Conservation (phyloP, 2,797 vertebrate species). For the Catostomus latipinnis region DNA sequence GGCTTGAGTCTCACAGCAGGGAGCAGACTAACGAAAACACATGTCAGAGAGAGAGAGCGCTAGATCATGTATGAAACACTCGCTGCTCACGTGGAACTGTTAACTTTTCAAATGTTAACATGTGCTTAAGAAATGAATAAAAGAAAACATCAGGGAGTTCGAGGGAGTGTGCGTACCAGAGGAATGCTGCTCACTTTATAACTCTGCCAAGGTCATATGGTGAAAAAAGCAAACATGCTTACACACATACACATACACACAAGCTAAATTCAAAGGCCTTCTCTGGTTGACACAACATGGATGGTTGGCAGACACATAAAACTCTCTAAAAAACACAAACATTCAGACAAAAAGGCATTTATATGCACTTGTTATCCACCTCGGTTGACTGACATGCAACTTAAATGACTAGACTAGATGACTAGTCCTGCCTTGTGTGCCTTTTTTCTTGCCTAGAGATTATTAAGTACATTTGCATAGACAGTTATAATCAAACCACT, state of each 20-base stretch:
- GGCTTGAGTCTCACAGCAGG: not conserved
- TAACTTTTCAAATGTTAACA: not conserved
- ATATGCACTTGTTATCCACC: not conserved
- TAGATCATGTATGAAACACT: constrained; percentile 4
- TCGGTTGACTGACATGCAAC: not conserved
- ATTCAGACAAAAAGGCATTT: not conserved
- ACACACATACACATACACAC: not conserved
- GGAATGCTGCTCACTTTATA: not conserved
- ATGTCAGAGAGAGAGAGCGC: not conserved
- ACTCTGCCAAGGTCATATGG: constrained; percentile 9
- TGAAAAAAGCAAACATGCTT: constrained; percentile 15
- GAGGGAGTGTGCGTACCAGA: not conserved
- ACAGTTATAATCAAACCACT: no score
- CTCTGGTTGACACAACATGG: constrained; percentile 11
- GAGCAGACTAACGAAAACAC: constrained; percentile 33
- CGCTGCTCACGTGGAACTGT: constrained; percentile 5
- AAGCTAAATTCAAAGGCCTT: constrained; percentile 2
- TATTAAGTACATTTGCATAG: no score
- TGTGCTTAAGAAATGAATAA: constrained; percentile 13
- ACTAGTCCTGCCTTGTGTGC: no score
- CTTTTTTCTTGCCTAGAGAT: no score
- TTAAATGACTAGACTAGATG: not conserved
- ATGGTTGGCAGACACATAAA: not conserved
- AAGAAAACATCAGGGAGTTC: constrained; percentile 2
- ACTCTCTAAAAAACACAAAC: not conserved